Evolutionary conservation across 1,140 invertebrate genomes (phyloP).

Genomic region (Coptotermes formosanus): DNA sequence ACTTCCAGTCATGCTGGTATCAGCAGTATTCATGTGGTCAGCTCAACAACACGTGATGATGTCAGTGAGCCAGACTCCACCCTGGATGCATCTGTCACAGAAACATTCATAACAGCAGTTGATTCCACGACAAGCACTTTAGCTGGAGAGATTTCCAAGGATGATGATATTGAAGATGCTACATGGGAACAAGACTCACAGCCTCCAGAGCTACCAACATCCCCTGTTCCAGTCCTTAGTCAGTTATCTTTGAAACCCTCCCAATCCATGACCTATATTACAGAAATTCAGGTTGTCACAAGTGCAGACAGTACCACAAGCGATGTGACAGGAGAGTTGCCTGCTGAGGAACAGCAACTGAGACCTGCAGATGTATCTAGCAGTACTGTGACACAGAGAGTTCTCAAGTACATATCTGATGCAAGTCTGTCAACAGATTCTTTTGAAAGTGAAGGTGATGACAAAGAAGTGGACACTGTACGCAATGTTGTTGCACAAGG

Average conservation of each 20-base stretch:
- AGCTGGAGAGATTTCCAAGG: constrained; percentile 48
- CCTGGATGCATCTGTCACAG: constrained; percentile 43
- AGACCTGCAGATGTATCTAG: background rate
- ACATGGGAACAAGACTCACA: constrained; percentile 41
- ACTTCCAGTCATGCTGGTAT: constrained; percentile 35
- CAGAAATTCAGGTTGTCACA: constrained; percentile 52
- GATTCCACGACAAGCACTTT: constrained; percentile 46
- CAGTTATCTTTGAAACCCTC: constrained; percentile 32
- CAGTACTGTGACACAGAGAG: background rate
- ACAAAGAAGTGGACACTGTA: constrained; percentile 17
- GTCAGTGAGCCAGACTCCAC: background rate
- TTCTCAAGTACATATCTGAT: constrained; percentile 23
- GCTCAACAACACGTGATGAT: constrained; percentile 23
- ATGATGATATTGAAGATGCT: constrained; percentile 46
- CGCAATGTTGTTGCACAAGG: background rate
- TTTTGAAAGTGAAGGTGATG: constrained; percentile 13
- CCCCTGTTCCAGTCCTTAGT: constrained; percentile 44
- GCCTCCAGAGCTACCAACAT: constrained; percentile 47
- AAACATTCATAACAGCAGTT: constrained; percentile 42
- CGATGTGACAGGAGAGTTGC: background rate
- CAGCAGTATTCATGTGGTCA: constrained; percentile 26
- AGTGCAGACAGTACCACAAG: constrained; percentile 19
- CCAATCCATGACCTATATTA: constrained; percentile 50
- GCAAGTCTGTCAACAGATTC: constrained; percentile 26
- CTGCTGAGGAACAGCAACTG: background rate